A percentile compares a stretch with the other conserved stretches of the same genome.
Evolutionary conservation across 37 sponge, comb jelly and placozoan species (phyloP).

Genomic region (Cliona cf. orientalis): DNA sequence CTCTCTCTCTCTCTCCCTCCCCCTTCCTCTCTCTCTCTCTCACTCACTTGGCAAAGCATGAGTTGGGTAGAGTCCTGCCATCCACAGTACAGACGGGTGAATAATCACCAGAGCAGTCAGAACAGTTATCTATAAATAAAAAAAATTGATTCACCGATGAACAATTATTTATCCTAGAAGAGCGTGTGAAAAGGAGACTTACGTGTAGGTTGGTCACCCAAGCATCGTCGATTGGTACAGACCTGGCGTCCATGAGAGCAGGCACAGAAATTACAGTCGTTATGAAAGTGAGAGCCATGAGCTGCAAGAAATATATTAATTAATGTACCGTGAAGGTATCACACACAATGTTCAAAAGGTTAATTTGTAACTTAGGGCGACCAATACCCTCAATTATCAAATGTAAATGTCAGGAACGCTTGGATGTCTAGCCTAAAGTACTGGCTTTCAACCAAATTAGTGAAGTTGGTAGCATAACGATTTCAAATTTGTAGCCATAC

Average conservation of each 20-base stretch:
- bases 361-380: too few relatives aligned
- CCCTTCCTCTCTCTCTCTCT: not conserved
- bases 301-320: not conserved
- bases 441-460: too few relatives aligned
- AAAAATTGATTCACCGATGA: not conserved
- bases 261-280: constrained; percentile 52
- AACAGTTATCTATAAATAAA: constrained; percentile 6
- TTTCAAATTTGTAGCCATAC: not conserved
- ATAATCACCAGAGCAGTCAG: constrained; percentile 26
- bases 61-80: constrained; percentile 40
- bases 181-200: not conserved
- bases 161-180: not conserved
- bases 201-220: not conserved
- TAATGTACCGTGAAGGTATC: too few relatives aligned
- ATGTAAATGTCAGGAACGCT: too few relatives aligned
- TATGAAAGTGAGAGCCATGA: not conserved
- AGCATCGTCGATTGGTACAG: constrained; percentile 45
- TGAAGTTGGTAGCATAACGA: not conserved
- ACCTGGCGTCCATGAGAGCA: constrained; percentile 36
- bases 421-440: too few relatives aligned
- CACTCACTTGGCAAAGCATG: constrained; percentile 40
- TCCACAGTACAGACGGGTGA: constrained; percentile 40
- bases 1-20: too few relatives aligned
- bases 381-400: too few relatives aligned
- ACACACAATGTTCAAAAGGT: too few relatives aligned